Base-by-base conservation (phyloP, 2,113 vertebrate species). In the Bufo gargarizans region DNA sequence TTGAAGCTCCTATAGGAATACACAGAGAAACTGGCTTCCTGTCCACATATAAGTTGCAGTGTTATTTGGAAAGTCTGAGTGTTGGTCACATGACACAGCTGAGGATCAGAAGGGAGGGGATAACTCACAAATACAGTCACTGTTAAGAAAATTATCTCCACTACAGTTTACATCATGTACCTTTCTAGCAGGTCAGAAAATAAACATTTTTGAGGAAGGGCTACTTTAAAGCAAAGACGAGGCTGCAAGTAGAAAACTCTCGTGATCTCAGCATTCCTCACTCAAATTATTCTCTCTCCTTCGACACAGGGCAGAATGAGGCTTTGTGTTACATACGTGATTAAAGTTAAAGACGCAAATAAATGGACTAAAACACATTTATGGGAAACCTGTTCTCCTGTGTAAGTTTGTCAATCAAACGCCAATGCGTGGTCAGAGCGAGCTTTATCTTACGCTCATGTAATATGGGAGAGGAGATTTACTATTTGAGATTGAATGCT, bases 401-500 rank as follows among this genome's bases (percentile, higher is more conserved):
- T 80, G 77, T 71, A 69, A 61, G 86, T 87, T 71, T 87, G 86
- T 87, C 86, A 87, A 87, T 87, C 86, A 87, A 69, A 80, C 17
- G 63, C 61, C 77, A 43, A 19, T 53, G n/a, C 16, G 45, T 77
- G n/a, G n/a, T 17, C 17, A 19, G 50, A 67, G 61, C 47, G 16
- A 13, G 45, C 77, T 80, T 80, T 71, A 56, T 87, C 63, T 45
- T 58, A 8, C 72, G 12, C 87, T 77, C 82, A 22, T 84, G 87
- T 89, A 89, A 89, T 84, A 89, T 77, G 61, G 74, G 87, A 50
- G 49, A 89, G 55, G 82, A 84, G 87, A 84, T 89, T 84, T 89
- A 84, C 58, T 89, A 83, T 84, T 84, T 77, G 87, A 84, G 87
- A 89, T 63, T 77, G 87, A 88, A 88, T 88, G 87, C 82, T 88